Conservation (phyloP, 1,140 invertebrate species). For the Leguminivora glycinivorella region DNA sequence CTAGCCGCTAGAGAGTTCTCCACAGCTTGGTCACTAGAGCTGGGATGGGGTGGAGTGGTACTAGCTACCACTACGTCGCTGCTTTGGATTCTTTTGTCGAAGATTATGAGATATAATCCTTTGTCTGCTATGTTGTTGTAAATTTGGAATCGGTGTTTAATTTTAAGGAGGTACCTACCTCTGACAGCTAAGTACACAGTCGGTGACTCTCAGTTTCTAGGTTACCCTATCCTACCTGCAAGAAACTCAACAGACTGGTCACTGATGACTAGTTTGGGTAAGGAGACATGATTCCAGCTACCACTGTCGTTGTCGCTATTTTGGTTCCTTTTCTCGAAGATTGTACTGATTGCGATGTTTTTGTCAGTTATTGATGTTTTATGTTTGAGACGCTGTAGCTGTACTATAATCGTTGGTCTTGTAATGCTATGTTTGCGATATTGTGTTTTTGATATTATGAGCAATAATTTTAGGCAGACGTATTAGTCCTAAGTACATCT, state of each 20-base stretch:
- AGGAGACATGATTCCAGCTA: slow-evolving; percentile 88
- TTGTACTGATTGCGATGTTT: slow-evolving; percentile 86
- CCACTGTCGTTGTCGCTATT: slow-evolving; percentile 87
- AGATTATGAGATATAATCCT: slow-evolving; percentile 93
- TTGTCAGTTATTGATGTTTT: slow-evolving; percentile 70
- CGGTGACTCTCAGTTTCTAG: slow-evolving; percentile 77
- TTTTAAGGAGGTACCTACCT: too few species aligned
- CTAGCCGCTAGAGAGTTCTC: slow-evolving; percentile 86
- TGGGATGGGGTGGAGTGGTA: slow-evolving; percentile 90
- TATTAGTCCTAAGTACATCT: too few species aligned
- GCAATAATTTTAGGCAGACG: too few species aligned
- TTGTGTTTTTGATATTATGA: too few species aligned
- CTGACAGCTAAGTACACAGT: slow-evolving; percentile 54
- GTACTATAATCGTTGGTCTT: too few species aligned
- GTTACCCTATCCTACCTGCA: slow-evolving; percentile 78
- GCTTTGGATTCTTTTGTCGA: slow-evolving; percentile 92
- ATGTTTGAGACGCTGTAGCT: slow-evolving; percentile 79
- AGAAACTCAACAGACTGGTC: slow-evolving; percentile 88
- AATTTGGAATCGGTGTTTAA: slow-evolving; percentile 10
- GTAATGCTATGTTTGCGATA: too few species aligned
- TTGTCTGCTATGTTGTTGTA: slow-evolving; percentile 86
- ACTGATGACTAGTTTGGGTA: slow-evolving; percentile 89
- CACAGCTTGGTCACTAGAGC: slow-evolving; percentile 89
- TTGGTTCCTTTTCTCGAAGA: slow-evolving; percentile 93
- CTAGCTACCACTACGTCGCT: slow-evolving; percentile 88